Conservation (phyloP, 2,797 vertebrate species). For the Muscicapa comitata region DNA sequence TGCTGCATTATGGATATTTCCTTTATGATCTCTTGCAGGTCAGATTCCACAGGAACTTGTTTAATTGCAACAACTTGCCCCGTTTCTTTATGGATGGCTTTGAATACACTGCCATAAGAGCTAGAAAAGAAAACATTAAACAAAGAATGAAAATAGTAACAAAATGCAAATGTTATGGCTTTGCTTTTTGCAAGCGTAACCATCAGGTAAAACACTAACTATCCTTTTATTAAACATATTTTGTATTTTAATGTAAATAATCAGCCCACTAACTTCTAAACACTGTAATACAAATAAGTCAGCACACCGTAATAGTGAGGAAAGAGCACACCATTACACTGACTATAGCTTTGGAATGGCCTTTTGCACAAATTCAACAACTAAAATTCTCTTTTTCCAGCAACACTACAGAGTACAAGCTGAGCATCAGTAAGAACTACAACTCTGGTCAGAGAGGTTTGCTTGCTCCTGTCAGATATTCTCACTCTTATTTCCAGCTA, state of each 20-base stretch:
- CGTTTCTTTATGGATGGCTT: conserved; percentile 92
- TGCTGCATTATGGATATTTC: conserved; percentile 98
- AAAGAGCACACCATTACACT: not conserved
- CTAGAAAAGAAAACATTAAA: conserved; percentile 65
- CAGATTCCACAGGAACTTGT: conserved; percentile 95
- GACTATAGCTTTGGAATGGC: not conserved
- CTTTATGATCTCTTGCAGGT: conserved; percentile 96
- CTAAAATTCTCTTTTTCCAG: not conserved
- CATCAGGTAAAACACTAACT: not conserved
- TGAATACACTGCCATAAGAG: conserved; percentile 94
- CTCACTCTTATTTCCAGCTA: not conserved
- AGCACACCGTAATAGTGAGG: not conserved
- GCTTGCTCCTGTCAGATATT: not conserved
- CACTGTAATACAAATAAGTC: not conserved
- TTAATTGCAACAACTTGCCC: conserved; percentile 96
- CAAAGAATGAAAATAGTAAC: not conserved
- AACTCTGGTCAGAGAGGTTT: not conserved
- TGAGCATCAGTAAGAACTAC: not conserved
- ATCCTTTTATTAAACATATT: not conserved
- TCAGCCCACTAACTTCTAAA: not conserved
- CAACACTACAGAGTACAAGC: not conserved
- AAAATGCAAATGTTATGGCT: not conserved
- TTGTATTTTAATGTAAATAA: not conserved
- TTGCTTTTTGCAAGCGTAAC: not conserved
- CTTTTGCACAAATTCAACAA: not conserved